Percentiles rank a stretch among this genome's conserved stretches.
These are phyloP conservation scores for Beroe forskalii DNA, from an alignment of 37 sponge, comb jelly and placozoan genomes.

Conservation along the genomic window DNA sequence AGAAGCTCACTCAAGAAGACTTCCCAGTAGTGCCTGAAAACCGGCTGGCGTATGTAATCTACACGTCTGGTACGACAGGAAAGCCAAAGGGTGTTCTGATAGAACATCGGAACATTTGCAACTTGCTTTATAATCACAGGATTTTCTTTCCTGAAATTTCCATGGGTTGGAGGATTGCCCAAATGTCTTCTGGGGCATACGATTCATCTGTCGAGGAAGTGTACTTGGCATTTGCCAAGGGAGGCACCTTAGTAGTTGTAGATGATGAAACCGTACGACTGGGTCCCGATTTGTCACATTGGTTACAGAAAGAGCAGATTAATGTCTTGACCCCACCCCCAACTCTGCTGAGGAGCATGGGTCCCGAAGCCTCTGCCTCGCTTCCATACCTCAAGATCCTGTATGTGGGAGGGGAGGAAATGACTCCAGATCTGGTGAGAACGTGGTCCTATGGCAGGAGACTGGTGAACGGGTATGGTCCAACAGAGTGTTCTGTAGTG, in stretches of 20 bases:
- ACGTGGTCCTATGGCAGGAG: not conserved
- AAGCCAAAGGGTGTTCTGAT: not conserved
- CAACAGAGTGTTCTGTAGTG: not conserved
- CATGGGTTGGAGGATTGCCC: not conserved
- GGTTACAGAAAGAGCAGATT: not conserved
- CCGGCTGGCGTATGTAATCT: not conserved
- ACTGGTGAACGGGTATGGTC: not conserved
- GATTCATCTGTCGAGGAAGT: not conserved
- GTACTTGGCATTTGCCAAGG: not conserved
- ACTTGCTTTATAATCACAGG: not conserved
- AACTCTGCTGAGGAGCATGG: not conserved
- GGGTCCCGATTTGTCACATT: not conserved
- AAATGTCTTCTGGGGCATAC: not conserved
- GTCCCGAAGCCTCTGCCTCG: not conserved
- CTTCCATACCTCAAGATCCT: not conserved
- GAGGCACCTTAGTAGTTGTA: not conserved
- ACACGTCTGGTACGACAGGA: not conserved
- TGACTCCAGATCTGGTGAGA: not conserved
- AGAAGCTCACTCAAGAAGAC: not conserved
- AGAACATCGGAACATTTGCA: not conserved
- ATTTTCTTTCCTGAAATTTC: not conserved
- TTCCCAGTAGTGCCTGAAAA: not conserved
- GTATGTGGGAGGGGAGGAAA: not conserved
- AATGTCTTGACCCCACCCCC: not conserved
- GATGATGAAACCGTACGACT: not conserved